A percentile compares a stretch with the other conserved stretches of the same genome.
These are phyloP conservation scores for Pelodiscus sinensis DNA, from an alignment of 2,113 vertebrate genomes.

Conservation along the genomic window DNA sequence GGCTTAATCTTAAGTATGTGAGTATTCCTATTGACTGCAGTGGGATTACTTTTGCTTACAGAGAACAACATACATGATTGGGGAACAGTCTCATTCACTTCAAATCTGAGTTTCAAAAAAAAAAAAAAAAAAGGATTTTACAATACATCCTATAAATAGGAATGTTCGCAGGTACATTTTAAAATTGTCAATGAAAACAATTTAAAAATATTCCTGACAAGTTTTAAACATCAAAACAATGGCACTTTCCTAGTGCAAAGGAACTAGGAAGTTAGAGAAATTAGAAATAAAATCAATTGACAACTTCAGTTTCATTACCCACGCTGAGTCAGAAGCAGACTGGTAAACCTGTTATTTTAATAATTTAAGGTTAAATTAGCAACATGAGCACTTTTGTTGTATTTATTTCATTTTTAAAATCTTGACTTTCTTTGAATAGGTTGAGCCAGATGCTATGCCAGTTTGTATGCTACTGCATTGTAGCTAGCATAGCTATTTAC, in stretches of 20 bases:
- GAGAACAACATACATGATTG: neutral
- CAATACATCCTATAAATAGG: neutral
- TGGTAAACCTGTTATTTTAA: neutral
- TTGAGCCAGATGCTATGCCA: neutral
- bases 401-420: slow-evolving; percentile 16
- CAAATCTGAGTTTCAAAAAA: neutral
- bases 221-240: neutral
- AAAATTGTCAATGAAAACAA: neutral
- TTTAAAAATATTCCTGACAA: neutral
- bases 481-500: neutral
- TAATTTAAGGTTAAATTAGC: neutral
- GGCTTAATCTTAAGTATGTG: neutral
- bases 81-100: neutral
- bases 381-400: neutral
- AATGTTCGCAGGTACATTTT: neutral
- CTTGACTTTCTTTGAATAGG: neutral
- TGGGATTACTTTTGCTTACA: neutral
- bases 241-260: neutral
- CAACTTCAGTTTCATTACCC: neutral
- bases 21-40: neutral
- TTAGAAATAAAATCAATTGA: neutral
- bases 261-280: neutral
- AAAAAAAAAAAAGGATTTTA: neutral
- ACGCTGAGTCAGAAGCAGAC: neutral
- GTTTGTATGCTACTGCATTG: neutral